Evolutionary conservation across 2,113 vertebrate genomes (phyloP), one percentile per base, ranked within the genome.

Genomic region (Sciurus niger): DNA sequence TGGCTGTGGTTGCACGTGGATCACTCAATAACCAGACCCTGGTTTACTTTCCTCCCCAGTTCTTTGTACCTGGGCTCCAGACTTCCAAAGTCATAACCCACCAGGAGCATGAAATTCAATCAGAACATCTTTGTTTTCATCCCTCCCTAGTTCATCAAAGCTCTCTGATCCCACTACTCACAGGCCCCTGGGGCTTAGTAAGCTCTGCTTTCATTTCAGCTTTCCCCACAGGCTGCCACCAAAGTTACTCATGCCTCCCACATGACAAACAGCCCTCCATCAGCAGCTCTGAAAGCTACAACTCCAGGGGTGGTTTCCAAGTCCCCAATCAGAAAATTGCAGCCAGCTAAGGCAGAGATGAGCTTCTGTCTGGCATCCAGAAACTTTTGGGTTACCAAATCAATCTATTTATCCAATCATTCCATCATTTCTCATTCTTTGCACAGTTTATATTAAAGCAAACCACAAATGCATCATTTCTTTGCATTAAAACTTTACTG

Each of bases 61-160:
- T 99, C 99, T 40, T 98, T 99, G 98, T 98, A 99, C 95, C 99
- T 99, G 80, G 99, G 99, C 97, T 99, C 99, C 98, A 99, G 98
- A 84, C 98, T 99, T 98, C 99, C 99, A 98, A 99, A 99, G 96
- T 99, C 99, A 68, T 99, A 99, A 4, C 99, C 2, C 99, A 99
- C 99, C 99, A 99, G 99, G 99, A 2, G 99, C 99, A 0, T 99
- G 99, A 84, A 99, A 99, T 97, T 99, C 99, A 53, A 99, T 98
- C 85, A 99, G 98, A 28, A 99, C 99, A 55, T 99, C 99, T 98
- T 99, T 99, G 97, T 98, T 98, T 85, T 99, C 99, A 37, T 99
- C 99, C 6, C 99, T 99, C 20, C 99, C 99, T 11, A 99, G 98
- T 84, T 99, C 98, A 90, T 99, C 99, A 28, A 99, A 99, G 97